A percentile compares a stretch with the other conserved stretches of the same genome.
Evolutionary conservation across 2,888 invertebrate genomes (phyloP).

Genomic region (Ochropleura leucogaster): DNA sequence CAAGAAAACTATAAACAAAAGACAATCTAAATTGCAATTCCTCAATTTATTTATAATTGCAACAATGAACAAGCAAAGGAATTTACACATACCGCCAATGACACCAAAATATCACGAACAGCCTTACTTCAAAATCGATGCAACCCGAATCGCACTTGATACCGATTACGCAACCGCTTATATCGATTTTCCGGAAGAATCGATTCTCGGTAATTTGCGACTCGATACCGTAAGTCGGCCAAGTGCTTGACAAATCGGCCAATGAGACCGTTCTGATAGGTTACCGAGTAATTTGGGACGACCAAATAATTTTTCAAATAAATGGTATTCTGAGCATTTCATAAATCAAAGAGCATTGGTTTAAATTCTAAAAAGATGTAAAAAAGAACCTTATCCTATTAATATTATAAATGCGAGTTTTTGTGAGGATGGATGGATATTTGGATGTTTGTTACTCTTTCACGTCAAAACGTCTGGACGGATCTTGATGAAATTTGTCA

Average conservation of each 20-base stretch:
- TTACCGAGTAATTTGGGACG: conserved; percentile 44
- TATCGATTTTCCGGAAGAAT: conserved; percentile 85
- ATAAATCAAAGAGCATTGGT: too few species aligned
- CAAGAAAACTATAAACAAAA: conserved; percentile 19
- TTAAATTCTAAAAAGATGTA: too few species aligned
- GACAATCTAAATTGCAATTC: background rate
- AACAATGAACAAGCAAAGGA: conserved; percentile 3
- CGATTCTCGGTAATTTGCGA: conserved; percentile 79
- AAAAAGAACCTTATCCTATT: too few species aligned
- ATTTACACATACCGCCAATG: background rate
- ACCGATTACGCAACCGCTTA: conserved; percentile 76
- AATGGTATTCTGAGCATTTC: too few species aligned
- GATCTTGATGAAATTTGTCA: too few species aligned
- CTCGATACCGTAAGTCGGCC: conserved; percentile 80
- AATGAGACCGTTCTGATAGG: conserved; percentile 70
- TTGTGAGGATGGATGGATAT: too few species aligned
- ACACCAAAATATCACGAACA: conserved; percentile 32
- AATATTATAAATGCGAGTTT: too few species aligned
- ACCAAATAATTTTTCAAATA: conserved; percentile 25
- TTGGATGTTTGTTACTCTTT: too few species aligned
- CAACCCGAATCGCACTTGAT: conserved; percentile 46
- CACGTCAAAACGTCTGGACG: too few species aligned
- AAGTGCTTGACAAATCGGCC: conserved; percentile 82
- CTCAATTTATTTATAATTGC: background rate
- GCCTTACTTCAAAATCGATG: conserved; percentile 22